A percentile compares a stretch with the other conserved stretches of the same genome.
Evolutionary conservation across 2,888 invertebrate genomes (phyloP).

Genomic region (Gordius sp.): DNA sequence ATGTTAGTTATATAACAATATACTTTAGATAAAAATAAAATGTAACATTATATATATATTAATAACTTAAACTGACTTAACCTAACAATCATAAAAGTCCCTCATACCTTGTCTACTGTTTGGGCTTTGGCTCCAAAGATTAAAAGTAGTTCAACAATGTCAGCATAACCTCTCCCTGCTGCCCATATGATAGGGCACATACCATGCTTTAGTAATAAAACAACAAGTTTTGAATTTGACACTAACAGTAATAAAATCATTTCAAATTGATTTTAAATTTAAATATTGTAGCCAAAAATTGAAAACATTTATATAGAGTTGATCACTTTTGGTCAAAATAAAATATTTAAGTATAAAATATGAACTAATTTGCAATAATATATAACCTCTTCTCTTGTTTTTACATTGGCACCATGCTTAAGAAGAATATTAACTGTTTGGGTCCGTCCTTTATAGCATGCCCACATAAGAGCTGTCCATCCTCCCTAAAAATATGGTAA

Average conservation of each 20-base stretch:
- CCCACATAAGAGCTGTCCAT: conserved; percentile 93
- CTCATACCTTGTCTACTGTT: conserved; percentile 28
- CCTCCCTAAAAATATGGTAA: conserved; percentile 42
- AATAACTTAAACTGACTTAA: too few species aligned
- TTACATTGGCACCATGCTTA: conserved; percentile 62
- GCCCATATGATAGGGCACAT: conserved; percentile 89
- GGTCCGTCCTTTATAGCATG: conserved; percentile 55
- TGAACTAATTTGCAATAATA: too few species aligned
- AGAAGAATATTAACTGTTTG: conserved; percentile 48
- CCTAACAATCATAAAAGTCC: too few species aligned
- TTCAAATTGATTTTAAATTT: too few species aligned
- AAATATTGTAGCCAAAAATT: too few species aligned
- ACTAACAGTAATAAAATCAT: neutral
- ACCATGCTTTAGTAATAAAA: conserved; percentile 41
- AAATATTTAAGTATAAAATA: conserved; percentile 16
- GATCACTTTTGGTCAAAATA: too few species aligned
- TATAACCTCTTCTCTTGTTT: conserved; percentile 63
- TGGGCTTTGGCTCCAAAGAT: conserved; percentile 40
- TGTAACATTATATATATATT: too few species aligned
- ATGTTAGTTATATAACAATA: too few species aligned
- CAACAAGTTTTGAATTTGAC: conserved; percentile 19
- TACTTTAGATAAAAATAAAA: too few species aligned
- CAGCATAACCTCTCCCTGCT: conserved; percentile 57
- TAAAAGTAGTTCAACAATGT: conserved; percentile 52
- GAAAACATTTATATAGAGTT: too few species aligned